Base-by-base conservation (phyloP, 2,113 vertebrate species). In the Vanacampus margaritifer region DNA sequence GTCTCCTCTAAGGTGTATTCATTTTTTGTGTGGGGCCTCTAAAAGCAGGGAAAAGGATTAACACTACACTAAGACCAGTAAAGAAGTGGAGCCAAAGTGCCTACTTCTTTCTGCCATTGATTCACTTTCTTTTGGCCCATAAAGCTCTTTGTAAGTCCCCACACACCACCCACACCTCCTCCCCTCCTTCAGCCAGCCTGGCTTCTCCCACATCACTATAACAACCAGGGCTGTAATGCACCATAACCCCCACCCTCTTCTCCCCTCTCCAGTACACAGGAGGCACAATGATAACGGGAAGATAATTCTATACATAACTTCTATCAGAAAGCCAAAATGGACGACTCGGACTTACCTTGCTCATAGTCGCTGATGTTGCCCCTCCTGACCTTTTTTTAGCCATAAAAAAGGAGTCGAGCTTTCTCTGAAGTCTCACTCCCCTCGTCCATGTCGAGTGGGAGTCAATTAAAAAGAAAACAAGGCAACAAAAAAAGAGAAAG, bases 161-260 rank as follows among this genome's bases (percentile, higher is more conserved):
- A 58, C 35, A 41, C 65, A 50, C 16, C 2, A 23, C 21, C 76
- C 69, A 79, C 81, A 79, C 79, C 81, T 67, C 59, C 76, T 74
- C 67, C 69, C 64, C 54, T 76, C 89, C 81, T 79, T 84, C 75
- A 76, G 79, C 82, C 79, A 80, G 84, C 76, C 88, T 88, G 89
- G 87, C 87, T 86, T 85, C 89, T 85, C 80, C 80, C 85, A 79
- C 83, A 87, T 92, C 89, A 88, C 91, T 87, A 92, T 91, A 90
- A 88, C 90, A 91, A 91, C 91, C 85, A 84, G 36, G 75, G 75
- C 60, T 85, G 82, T 74, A 88, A 89, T 78, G 87, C 86, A 77
- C 88, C 35, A 87, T 86, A 88, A 83, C 78, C 62, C 82, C 85
- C 80, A 81, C 13, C 53, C 21, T 23, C 23, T 13, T 14, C 14